phyloP scores from a whole-genome alignment of 2,888 invertebrate species.

The Drosophila helvetica region DNA sequence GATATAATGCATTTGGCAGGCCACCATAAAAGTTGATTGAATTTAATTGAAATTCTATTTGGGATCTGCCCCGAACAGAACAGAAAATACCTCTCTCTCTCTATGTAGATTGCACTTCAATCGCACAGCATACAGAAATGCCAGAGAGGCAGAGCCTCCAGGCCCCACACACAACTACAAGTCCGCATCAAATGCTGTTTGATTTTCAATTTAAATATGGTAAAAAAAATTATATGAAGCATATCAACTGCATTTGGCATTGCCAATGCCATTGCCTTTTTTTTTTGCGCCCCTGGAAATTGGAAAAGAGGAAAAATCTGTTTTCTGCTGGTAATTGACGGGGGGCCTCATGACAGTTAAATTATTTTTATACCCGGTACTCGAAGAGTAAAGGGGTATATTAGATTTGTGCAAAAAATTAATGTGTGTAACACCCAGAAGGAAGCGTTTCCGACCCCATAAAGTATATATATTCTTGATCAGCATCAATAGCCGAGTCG shows the following conservation, averaged over 20 bases:
- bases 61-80: conserved; percentile 4
- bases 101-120: conserved; percentile 40
- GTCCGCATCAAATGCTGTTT: conserved; percentile 49
- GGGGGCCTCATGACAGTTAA: conserved; percentile 64
- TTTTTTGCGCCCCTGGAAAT: conserved; percentile 5
- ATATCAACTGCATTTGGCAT: conserved; percentile 51
- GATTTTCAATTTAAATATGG: conserved; percentile 63
- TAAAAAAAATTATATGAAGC: conserved; percentile 37
- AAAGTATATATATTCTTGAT: no score
- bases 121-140: conserved; percentile 19
- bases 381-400: no score
- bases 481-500: no score
- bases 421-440: no score
- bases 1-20: no score
- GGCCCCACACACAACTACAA: neutral
- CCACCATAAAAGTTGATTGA: conserved; percentile 30
- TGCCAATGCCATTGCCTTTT: conserved; percentile 2
- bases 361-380: no score
- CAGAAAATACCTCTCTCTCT: neutral
- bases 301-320: neutral
- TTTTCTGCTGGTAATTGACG: conserved; percentile 60
- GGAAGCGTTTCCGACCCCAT: no score
- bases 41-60: conserved; percentile 53
- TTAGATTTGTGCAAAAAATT: no score
- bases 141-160: neutral